Base-by-base conservation (phyloP, 2,797 vertebrate species). In the Microhierax caerulescens region DNA sequence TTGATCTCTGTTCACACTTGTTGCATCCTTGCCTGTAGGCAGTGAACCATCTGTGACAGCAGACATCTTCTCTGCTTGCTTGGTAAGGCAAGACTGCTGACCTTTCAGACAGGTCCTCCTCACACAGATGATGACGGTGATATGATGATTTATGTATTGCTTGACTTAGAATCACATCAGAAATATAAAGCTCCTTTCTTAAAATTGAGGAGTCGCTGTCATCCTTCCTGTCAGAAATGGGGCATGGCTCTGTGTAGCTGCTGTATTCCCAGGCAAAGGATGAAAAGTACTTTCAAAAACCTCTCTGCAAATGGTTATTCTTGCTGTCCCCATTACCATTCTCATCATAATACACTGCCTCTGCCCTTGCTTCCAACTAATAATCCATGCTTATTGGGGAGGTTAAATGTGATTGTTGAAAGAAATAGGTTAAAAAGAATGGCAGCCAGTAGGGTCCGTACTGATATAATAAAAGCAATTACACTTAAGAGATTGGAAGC, bases 381-480 rank as follows among this genome's bases (percentile, higher is more conserved):
- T 93, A 94, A 85, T 75, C 48, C 13, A 34, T 87, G 34, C 57
- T 85, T 85, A 60, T 47, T 85, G 77, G 79, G 92, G 80, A 91
- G 75, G 75, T 92, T 94, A 94, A 96, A 96, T 74, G 72, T 78
- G 77, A 84, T 70, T 36, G 8, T 90, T 95, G 77, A 75, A 95
- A 92, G 86, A 89, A 96, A 89, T 11, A 57, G 67, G 69, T 86
- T 91, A 57, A 88, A 96, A 96, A 92, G 47, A 96, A 73, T 7
- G 19, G 56, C 51, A 93, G n/a, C n/a, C 68, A 80, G 56, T 94
- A 81, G 47, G 11, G 63, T 77, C 73, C 65, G 48, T 75, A 69
- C 37, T 56, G 39, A 74, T 83, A 84, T 27, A 95, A 95, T 91
- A 94, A 93, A 92, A 88, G 47, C 73, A 96, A 77, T 94, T 94